A percentile compares a stretch with the other conserved stretches of the same genome.
These are phyloP conservation scores for Troides oblongomaculatus DNA, from an alignment of 2,888 invertebrate species.

Conservation along the genomic window DNA sequence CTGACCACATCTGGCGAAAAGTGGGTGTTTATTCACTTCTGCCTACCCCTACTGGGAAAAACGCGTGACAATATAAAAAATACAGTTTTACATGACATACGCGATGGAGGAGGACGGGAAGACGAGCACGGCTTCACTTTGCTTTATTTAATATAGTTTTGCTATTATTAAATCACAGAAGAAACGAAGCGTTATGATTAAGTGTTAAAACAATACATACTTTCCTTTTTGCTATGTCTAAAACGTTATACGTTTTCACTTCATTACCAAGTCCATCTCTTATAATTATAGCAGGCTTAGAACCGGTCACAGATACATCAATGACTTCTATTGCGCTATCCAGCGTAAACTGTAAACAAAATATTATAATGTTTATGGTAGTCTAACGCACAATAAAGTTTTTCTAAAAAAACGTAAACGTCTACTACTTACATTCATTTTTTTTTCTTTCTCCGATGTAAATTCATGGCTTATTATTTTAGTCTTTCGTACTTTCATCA, in stretches of 20 bases:
- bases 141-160: too few relatives aligned
- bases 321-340: slow-evolving; percentile 1
- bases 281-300: not conserved
- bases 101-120: too few relatives aligned
- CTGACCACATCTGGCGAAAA: too few relatives aligned
- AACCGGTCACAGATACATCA: slow-evolving; percentile 6
- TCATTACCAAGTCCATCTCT: not conserved
- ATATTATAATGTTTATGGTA: not conserved
- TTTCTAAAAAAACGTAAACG: not conserved
- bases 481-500: slow-evolving; percentile 1
- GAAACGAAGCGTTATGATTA: too few relatives aligned
- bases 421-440: slow-evolving; percentile 13
- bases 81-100: too few relatives aligned
- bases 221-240: not conserved
- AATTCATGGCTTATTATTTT: not conserved
- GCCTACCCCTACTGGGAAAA: too few relatives aligned
- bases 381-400: not conserved
- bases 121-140: too few relatives aligned
- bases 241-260: not conserved
- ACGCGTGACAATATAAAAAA: too few relatives aligned
- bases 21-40: too few relatives aligned
- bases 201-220: not conserved
- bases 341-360: not conserved
- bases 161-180: too few relatives aligned
- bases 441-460: not conserved